phyloP scores from a whole-genome alignment of 2,888 invertebrate species.

The Scrobipalpa atriplicella region DNA sequence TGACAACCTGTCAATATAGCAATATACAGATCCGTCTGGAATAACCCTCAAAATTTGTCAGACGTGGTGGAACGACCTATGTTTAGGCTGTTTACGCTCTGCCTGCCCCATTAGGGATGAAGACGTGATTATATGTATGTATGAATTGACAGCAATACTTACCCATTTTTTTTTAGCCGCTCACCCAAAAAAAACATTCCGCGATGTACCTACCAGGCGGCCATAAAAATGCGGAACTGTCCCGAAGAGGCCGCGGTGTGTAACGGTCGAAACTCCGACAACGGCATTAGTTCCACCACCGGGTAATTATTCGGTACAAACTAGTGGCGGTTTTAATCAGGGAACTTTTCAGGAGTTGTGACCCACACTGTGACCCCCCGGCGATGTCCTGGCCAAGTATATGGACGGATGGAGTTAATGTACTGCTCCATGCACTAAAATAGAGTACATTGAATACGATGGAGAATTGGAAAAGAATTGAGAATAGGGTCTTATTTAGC shows the following conservation, averaged over 20 bases:
- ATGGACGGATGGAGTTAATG: neutral
- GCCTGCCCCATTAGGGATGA: too few species aligned
- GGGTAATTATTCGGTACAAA: constrained; percentile 43
- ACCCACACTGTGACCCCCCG: constrained; percentile 26
- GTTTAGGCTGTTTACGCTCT: too few species aligned
- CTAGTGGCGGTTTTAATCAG: constrained; percentile 45
- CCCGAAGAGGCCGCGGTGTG: neutral
- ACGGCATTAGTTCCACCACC: constrained; percentile 27
- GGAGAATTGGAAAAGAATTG: neutral
- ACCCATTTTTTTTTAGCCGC: too few species aligned
- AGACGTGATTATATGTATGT: too few species aligned
- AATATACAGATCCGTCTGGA: too few species aligned
- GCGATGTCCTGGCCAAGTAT: constrained; percentile 23
- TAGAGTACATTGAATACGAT: neutral
- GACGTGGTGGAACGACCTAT: too few species aligned
- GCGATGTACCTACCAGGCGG: constrained; percentile 5
- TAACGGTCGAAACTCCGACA: constrained; percentile 16
- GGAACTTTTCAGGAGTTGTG: constrained; percentile 44
- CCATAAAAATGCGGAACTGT: constrained; percentile 1
- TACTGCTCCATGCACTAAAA: constrained; percentile 1
- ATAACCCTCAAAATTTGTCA: too few species aligned
- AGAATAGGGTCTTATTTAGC: too few species aligned
- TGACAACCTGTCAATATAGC: too few species aligned
- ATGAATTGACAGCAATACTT: too few species aligned
- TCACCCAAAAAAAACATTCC: too few species aligned